Conservation (phyloP, 2,113 vertebrate species). For the Mirounga angustirostris region DNA sequence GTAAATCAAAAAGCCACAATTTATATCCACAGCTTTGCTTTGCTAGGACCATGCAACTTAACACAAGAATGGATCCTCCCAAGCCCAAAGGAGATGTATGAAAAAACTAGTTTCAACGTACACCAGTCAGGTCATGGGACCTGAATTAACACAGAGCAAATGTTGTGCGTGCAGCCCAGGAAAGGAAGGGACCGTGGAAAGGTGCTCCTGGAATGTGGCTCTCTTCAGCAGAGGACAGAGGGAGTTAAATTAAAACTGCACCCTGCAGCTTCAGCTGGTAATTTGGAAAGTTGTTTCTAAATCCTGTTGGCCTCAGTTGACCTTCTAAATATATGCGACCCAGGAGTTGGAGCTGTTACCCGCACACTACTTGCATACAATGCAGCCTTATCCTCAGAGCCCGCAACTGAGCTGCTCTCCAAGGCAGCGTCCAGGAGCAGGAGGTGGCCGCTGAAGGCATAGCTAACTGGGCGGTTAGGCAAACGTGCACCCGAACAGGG, state of each 20-base stretch:
- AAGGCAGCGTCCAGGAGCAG: not conserved
- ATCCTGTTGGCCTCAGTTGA: constrained; percentile 36
- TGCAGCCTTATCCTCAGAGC: not conserved
- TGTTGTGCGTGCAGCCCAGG: not conserved
- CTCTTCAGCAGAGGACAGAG: not conserved
- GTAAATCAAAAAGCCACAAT: constrained; percentile 26
- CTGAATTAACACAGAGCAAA: not conserved
- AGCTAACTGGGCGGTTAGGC: not conserved
- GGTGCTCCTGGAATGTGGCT: not conserved
- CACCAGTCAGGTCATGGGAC: not conserved
- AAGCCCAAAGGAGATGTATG: not conserved
- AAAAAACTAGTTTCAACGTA: not conserved
- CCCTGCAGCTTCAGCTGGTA: constrained; percentile 11
- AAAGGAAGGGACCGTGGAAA: not conserved
- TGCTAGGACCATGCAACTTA: not conserved
- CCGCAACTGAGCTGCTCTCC: not conserved
- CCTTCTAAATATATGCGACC: constrained; percentile 28
- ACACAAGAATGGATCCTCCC: not conserved
- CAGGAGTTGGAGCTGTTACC: not conserved
- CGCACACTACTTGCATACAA: not conserved
- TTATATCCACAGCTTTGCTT: not conserved
- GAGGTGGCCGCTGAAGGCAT: not conserved
- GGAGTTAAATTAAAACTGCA: constrained; percentile 41
- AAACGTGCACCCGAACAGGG: not conserved
- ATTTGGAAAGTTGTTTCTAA: constrained; percentile 60